These are phyloP conservation scores for Cecropterus lyciades DNA, from an alignment of 1,140 invertebrate species.

Conservation along the genomic window DNA sequence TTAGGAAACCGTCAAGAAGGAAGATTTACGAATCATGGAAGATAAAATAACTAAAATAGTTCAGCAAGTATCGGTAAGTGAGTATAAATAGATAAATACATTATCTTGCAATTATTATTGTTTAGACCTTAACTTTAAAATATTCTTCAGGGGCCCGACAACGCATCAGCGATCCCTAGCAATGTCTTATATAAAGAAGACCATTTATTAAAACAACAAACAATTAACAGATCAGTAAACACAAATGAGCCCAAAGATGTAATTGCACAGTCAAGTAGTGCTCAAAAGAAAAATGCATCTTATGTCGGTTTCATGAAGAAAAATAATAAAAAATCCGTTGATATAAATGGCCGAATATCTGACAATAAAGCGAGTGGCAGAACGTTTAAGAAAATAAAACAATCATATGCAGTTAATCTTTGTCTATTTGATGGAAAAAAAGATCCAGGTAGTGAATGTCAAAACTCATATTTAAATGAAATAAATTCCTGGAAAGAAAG, in stretches of 20 bases:
- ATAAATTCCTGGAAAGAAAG: constrained; percentile 36
- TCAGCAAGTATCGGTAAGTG: constrained; percentile 57
- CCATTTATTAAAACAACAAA: constrained; percentile 6
- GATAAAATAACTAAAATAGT: constrained; percentile 61
- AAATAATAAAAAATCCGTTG: constrained; percentile 1
- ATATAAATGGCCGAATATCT: constrained; percentile 25
- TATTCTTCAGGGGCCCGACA: constrained; percentile 7
- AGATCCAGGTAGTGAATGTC: constrained; percentile 11
- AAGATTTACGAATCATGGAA: constrained; percentile 62
- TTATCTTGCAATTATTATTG: background rate
- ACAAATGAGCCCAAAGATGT: constrained; percentile 17
- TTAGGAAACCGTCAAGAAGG: constrained; percentile 65
- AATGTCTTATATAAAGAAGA: constrained; percentile 1
- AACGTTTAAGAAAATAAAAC: constrained; percentile 47
- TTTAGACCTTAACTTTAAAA: constrained; percentile 12
- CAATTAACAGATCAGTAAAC: constrained; percentile 17
- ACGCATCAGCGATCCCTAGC: background rate
- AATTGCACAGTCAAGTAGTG: background rate
- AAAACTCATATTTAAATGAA: constrained; percentile 19
- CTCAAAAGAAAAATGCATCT: constrained; percentile 20
- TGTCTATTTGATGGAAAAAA: constrained; percentile 56
- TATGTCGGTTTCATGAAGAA: constrained; percentile 13
- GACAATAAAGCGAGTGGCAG: constrained; percentile 26
- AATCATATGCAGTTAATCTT: constrained; percentile 64
- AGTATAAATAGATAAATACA: constrained; percentile 13